A percentile compares a stretch with the other conserved stretches of the same genome.
These are phyloP conservation scores for Poeciliopsis presidionis DNA, from an alignment of 2,797 vertebrate species.

Conservation along the genomic window DNA sequence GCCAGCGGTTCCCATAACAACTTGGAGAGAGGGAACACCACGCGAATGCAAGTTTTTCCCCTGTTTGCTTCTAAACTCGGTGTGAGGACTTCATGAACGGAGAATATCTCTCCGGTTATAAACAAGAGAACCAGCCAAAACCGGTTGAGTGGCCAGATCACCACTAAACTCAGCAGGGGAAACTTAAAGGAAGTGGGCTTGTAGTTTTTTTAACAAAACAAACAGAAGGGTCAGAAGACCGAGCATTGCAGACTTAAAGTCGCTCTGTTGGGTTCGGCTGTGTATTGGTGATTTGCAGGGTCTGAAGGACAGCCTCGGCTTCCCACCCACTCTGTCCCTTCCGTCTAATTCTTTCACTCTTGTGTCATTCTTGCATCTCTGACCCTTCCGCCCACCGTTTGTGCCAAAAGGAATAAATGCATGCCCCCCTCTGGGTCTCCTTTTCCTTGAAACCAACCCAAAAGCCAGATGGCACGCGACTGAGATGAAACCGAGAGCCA, in stretches of 20 bases:
- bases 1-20: conserved; percentile 65
- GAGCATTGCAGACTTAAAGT: conserved; percentile 29
- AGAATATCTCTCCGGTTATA: neutral
- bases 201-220: conserved; percentile 3
- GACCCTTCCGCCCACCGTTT: neutral
- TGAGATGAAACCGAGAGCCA: neutral
- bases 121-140: neutral
- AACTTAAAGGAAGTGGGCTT: neutral
- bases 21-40: conserved; percentile 32
- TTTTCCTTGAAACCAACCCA: neutral
- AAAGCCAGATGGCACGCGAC: neutral
- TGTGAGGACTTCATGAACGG: neutral
- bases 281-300: conserved; percentile 65
- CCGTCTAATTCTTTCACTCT: neutral
- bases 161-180: neutral
- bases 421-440: neutral
- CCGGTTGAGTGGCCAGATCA: neutral
- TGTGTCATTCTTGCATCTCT: conserved; percentile 20
- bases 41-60: conserved; percentile 4
- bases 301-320: conserved; percentile 64
- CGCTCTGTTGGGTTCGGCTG: conserved; percentile 52
- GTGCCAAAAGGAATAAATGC: neutral
- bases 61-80: conserved; percentile 6
- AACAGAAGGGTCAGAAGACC: conserved; percentile 20
- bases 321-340: conserved; percentile 68